Base-by-base conservation (phyloP, 37 sponge, comb jelly and placozoan genomes). In the Halichondria panicea region DNA sequence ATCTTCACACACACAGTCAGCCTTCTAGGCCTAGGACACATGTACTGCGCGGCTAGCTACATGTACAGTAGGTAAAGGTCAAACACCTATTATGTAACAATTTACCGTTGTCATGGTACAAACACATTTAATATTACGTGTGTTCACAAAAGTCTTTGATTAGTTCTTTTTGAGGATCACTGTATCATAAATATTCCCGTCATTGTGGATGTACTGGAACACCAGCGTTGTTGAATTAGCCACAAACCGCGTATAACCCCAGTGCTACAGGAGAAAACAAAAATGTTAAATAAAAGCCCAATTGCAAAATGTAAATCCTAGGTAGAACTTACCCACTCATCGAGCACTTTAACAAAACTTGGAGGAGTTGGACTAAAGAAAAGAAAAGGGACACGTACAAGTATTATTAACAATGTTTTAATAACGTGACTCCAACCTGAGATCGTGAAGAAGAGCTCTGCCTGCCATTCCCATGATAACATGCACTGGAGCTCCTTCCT, bases 151-250 rank as follows among this genome's bases (percentile, higher is more conserved):
- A 67, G 66, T 6, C 11, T 34, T 34, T 4, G 24, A 38, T 24
- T 41, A 67, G 32, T 19, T 70, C 71, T 76, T 87, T 35, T 46
- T 59, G 7, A 88, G 73, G 9, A 50, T 31, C 13, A 81, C 41
- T 5, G 31, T 32, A 66, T 90, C 91, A 28, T 68, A 53, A 18
- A 84, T 81, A 15, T 34, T 19, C 4, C 75, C 87, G 62, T 78
- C 83, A 65, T 87, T 77, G n/a, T 55, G 42, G 54, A 91, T 77
- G 58, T 81, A 91, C 70, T 91, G 79, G 64, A 85, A 78, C 67
- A 74, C 40, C 33, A 91, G 79, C 5, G 81, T 55, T 22, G 78
- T 68, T 36, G 78, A 40, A 54, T 81, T 86, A 18, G 83, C 78
- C 27, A 72, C 74, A 32, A 91, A 58, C 22, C 68, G 61, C 4